Percentiles rank a stretch among this genome's conserved stretches.
These are phyloP conservation scores for Ctenicera cuprea DNA, from an alignment of 2,888 invertebrate species.

Conservation along the genomic window DNA sequence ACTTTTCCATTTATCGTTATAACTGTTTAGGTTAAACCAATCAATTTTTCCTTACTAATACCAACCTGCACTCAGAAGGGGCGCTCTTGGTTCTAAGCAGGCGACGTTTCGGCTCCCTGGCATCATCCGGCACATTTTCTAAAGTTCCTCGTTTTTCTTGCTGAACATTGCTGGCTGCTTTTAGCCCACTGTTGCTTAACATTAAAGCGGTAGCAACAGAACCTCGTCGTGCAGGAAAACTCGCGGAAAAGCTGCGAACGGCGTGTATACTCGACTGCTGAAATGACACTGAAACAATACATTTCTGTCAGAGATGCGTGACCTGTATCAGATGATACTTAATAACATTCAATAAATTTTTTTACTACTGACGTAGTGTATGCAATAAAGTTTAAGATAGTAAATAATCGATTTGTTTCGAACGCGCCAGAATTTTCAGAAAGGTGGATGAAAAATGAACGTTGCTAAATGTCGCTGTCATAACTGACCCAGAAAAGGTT, in stretches of 20 bases:
- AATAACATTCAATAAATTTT: conserved; percentile 9
- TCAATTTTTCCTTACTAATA: background rate
- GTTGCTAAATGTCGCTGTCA: conserved; percentile 16
- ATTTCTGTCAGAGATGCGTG: conserved; percentile 40
- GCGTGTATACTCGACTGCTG: conserved; percentile 72
- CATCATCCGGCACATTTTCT: conserved; percentile 62
- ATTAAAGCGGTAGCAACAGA: conserved; percentile 66
- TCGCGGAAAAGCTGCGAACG: conserved; percentile 71
- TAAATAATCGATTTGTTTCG: background rate
- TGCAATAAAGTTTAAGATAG: conserved; percentile 14
- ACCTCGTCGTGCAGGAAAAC: conserved; percentile 69
- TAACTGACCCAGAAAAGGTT: conserved; percentile 20
- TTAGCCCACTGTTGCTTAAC: conserved; percentile 52
- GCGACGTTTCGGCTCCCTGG: conserved; percentile 66
- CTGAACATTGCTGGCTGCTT: conserved; percentile 28
- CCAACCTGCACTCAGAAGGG: conserved; percentile 55
- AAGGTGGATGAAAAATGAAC: conserved; percentile 26
- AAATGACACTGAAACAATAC: conserved; percentile 69
- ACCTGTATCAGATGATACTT: conserved; percentile 12
- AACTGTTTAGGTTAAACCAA: no score
- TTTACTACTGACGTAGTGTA: conserved; percentile 2
- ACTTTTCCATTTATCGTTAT: background rate
- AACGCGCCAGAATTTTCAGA: background rate
- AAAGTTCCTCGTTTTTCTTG: conserved; percentile 66
- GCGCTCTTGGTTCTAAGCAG: conserved; percentile 62